A percentile compares a stretch with the other conserved stretches of the same genome.
Evolutionary conservation across 2,888 invertebrate species (phyloP).

Genomic region (Patella caerulea): DNA sequence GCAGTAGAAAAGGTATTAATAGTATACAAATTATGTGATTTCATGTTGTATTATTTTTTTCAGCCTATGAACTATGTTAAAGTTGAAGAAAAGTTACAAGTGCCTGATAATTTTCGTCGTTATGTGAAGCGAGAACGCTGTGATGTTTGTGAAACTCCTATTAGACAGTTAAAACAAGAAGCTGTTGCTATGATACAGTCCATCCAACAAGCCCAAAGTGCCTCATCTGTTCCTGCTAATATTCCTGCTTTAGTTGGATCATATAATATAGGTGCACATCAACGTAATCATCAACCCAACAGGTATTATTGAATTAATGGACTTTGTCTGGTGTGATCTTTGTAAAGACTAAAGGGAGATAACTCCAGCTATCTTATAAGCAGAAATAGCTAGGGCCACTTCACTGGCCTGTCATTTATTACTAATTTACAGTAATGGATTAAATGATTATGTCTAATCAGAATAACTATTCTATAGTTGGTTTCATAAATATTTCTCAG

Average conservation of each 20-base stretch:
- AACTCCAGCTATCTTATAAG: neutral
- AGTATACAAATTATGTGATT: neutral
- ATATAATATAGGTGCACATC: conserved; percentile 43
- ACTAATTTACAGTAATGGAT: no score
- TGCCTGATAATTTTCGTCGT: conserved; percentile 50
- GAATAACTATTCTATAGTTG: no score
- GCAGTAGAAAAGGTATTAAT: no score
- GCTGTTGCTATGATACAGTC: conserved; percentile 64
- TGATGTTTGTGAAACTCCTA: conserved; percentile 61
- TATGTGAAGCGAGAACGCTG: conserved; percentile 51
- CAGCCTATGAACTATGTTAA: conserved; percentile 50
- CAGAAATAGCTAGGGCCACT: neutral
- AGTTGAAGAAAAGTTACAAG: conserved; percentile 52
- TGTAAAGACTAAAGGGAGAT: neutral
- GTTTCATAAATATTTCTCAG: no score
- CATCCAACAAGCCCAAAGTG: conserved; percentile 60
- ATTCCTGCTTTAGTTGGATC: conserved; percentile 53
- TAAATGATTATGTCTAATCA: no score
- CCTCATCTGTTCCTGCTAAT: conserved; percentile 39
- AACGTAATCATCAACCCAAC: neutral
- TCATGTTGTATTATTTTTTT: conserved; percentile 20
- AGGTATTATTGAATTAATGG: neutral
- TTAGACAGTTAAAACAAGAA: conserved; percentile 59
- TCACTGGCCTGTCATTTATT: no score
- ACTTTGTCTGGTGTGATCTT: neutral